Conservation (phyloP, 2,113 vertebrate species). For the Cinclus cinclus region DNA sequence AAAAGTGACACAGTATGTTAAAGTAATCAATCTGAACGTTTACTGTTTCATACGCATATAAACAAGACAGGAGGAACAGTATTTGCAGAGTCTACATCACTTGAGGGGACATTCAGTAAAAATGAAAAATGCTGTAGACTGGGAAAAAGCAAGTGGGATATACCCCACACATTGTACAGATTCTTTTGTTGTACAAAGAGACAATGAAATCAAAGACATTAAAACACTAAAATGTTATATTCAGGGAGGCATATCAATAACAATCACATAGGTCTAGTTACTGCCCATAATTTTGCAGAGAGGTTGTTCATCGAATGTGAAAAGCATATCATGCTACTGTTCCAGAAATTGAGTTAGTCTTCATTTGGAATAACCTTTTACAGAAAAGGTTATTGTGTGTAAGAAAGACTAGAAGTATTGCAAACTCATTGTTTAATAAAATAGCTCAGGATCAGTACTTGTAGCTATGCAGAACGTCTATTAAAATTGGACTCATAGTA, state of each 20-base stretch:
- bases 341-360: background rate
- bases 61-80: background rate
- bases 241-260: background rate
- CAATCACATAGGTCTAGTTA: background rate
- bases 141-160: background rate
- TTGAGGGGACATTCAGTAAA: background rate
- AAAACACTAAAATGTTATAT: background rate
- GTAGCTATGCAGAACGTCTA: background rate
- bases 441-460: background rate
- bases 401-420: background rate
- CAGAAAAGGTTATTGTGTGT: background rate
- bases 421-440: background rate
- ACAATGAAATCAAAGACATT: background rate
- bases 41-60: background rate
- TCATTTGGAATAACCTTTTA: background rate
- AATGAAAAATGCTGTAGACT: background rate
- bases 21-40: background rate
- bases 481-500: background rate
- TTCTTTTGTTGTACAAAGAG: background rate
- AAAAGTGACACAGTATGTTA: background rate
- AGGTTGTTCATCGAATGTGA: background rate
- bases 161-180: background rate
- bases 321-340: background rate
- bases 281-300: background rate
- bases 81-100: background rate